Evolutionary conservation across 2,797 vertebrate species (phyloP), one percentile per base, ranked within the genome.

Genomic region (Glossophaga mutica): DNA sequence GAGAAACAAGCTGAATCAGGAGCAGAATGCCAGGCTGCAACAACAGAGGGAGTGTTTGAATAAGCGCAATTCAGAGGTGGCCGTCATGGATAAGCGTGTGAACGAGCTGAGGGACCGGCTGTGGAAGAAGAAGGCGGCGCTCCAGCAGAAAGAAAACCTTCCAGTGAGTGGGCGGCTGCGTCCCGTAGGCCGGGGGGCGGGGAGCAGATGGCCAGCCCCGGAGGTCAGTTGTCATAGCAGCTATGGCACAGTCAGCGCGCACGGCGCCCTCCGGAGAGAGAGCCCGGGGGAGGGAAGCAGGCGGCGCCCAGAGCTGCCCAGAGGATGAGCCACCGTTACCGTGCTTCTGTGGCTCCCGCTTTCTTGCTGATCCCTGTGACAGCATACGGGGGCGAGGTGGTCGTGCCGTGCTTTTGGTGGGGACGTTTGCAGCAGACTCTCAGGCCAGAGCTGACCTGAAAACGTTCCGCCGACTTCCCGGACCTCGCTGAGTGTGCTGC

Each of bases 111-210:
- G 99, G 0, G 99, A 99, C 96, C 98, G 99, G 18, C 99, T 99
- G 46, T 99, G 99, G 99, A 99, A 99, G 99, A 99, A 99, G 98
- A 99, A 99, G 97, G 99, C 99, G 0, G 99, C 99, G 0, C 98
- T 99, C 95, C 99, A 99, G 96, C 99, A 99, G 92, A 99, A 99
- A 34, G 99, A 99, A 94, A 99, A 99, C 59, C 98, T 99, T 59
- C 99, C 99, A 14, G 99, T 99, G 98, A 99, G 99, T 98, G 95
- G 46, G 91, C 76, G 14, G 48, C n/a, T 32, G 11, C 1, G n/a
- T 10, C n/a, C n/a, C 2, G 32, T 0, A 44, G 73, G 73, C 3
- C 3, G 48, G 68, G 46, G 3, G 16, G 73, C 0, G 44, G 62
- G 34, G 68, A 2, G 21, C 59, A 2, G 68, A 12, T 0, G 37